phyloP scores from a whole-genome alignment of 1,140 invertebrate species.

The Gonatopus flavifemur region DNA sequence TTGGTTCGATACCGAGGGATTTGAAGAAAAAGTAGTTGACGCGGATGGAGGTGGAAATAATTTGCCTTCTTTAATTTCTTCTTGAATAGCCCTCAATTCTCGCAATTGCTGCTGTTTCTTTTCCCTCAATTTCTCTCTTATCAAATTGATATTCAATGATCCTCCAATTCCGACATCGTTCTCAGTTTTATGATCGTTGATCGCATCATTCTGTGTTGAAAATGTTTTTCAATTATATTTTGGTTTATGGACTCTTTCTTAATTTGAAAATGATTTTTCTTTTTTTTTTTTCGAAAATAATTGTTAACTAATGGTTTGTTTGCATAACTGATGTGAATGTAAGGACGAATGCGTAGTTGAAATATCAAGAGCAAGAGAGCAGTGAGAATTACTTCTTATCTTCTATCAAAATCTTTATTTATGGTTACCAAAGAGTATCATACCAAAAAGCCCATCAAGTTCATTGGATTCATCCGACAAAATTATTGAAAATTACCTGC shows the following conservation, averaged over 20 bases:
- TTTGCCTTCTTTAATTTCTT: constrained; percentile 85
- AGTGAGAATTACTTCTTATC: too few relatives aligned
- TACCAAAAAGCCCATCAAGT: too few relatives aligned
- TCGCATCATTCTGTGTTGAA: constrained; percentile 60
- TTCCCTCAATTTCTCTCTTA: constrained; percentile 83
- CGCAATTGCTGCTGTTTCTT: constrained; percentile 87
- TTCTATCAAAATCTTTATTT: too few relatives aligned
- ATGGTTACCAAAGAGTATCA: background rate
- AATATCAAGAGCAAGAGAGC: background rate
- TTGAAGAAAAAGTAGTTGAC: constrained; percentile 46
- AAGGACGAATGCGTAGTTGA: background rate
- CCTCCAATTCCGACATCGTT: constrained; percentile 73
- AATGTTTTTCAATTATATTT: constrained; percentile 17
- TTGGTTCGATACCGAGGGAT: constrained; percentile 50
- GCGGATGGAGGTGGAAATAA: constrained; percentile 61
- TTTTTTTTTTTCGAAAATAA: too few relatives aligned
- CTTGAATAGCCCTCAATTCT: constrained; percentile 79
- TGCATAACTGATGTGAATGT: too few relatives aligned
- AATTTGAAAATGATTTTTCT: too few relatives aligned
- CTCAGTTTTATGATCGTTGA: constrained; percentile 54
- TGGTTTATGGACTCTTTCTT: too few relatives aligned
- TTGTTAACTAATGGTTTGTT: too few relatives aligned
- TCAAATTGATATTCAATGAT: constrained; percentile 72
- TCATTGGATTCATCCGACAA: too few relatives aligned
- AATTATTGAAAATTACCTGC: constrained; percentile 32